Evolutionary conservation across 2,113 vertebrate genomes (phyloP).

Genomic region (Craseonycteris thonglongyai): DNA sequence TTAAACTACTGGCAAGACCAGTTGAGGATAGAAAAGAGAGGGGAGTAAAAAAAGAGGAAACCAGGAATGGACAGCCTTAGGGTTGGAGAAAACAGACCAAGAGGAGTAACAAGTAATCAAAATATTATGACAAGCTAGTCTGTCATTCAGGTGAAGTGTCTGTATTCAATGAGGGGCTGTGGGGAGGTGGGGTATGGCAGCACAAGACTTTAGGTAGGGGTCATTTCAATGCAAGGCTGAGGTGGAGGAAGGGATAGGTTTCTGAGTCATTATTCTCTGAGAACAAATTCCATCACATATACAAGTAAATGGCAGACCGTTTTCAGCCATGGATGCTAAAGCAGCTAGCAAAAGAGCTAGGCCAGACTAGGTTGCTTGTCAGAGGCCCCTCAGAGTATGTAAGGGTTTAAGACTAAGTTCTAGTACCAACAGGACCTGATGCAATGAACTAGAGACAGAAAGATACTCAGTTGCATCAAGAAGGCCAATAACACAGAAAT

Average conservation of each 20-base stretch:
- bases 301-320: neutral
- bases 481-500: neutral
- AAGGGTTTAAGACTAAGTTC: neutral
- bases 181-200: accelerated
- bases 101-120: neutral
- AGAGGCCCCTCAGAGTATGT: neutral
- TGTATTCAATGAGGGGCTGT: neutral
- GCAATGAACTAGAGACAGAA: neutral
- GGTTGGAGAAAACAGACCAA: neutral
- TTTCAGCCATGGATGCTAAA: neutral
- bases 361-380: neutral
- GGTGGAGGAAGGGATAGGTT: neutral
- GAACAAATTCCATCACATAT: neutral
- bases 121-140: neutral
- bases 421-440: neutral
- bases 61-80: neutral
- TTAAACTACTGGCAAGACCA: neutral
- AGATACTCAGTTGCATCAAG: neutral
- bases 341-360: neutral
- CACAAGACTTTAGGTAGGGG: neutral
- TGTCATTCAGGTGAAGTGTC: neutral
- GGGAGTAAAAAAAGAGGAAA: neutral
- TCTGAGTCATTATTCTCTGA: neutral
- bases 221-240: neutral
- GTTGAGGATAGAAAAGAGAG: neutral